Conservation (phyloP, 2,888 invertebrate genomes). For the Eucera pruinosa region DNA sequence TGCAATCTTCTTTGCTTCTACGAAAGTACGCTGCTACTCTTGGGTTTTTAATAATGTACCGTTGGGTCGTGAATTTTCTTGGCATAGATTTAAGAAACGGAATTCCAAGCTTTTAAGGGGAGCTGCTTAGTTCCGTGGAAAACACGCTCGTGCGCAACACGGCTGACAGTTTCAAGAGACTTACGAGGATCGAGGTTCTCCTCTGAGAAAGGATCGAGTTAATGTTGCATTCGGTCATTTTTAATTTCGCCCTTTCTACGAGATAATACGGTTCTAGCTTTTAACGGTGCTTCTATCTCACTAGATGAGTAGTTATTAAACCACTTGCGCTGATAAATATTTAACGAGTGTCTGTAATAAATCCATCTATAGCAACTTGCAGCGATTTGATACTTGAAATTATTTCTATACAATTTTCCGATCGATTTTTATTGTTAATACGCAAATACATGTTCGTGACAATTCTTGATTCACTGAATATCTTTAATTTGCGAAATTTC, state of each 20-base stretch:
- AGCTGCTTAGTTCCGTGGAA: background rate
- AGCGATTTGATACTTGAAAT: too few relatives aligned
- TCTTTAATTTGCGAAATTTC: too few relatives aligned
- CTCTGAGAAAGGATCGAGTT: background rate
- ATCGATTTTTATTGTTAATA: too few relatives aligned
- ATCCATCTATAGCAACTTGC: too few relatives aligned
- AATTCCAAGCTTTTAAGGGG: background rate
- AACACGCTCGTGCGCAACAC: background rate
- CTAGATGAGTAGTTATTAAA: background rate
- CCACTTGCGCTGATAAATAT: too few relatives aligned
- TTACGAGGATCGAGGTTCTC: background rate
- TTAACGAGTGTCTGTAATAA: too few relatives aligned
- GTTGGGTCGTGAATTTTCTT: background rate
- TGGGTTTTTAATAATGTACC: constrained; percentile 15
- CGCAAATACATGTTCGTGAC: too few relatives aligned
- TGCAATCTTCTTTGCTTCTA: background rate
- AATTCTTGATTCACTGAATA: too few relatives aligned
- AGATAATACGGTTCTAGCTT: background rate
- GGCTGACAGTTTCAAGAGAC: background rate
- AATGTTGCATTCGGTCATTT: background rate
- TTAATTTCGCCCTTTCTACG: background rate
- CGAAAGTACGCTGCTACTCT: background rate
- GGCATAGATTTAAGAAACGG: background rate
- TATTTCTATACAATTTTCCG: too few relatives aligned
- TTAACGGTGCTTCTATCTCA: background rate